Base-by-base conservation (phyloP, 2,797 vertebrate genomes). In the Dendrocincla tyrannina region DNA sequence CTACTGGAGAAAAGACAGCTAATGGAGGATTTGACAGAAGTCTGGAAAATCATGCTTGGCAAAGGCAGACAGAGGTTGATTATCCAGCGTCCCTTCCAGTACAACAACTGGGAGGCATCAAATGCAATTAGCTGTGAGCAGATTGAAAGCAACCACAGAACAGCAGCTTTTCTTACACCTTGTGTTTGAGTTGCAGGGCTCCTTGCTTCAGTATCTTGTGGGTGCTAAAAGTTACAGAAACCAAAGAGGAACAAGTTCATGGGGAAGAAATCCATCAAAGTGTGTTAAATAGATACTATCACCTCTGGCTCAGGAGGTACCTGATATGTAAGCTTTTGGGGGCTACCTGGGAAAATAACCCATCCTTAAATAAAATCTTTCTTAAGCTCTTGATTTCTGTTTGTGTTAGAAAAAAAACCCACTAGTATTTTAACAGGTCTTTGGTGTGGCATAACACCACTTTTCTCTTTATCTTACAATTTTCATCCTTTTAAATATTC, bases 1-100 rank as follows among this genome's bases (percentile, higher is more conserved):
- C 59, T 59, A 28, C 42, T 59, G 17, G 8, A 92, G 63, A 69
- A 89, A 58, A 95, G 70, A 46, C 50, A 76, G 24, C 13, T 70
- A 85, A 89, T 79, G 46, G 59, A 88, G 82, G 67, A 62, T 73
- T 91, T 92, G 59, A 76, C 39, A 85, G 66, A 92, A 77, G 55
- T 46, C 55, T 85, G 46, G 41, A 69, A 92, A 89, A 63, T 67
- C 76, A 59, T 52, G 37, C 30, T 70, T 93, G 67, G 81, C 1
- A 10, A 87, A 70, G 35, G 42, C n/a, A 75, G 82, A 91, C 75
- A 87, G 41, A 78, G 84, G 79, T 87, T 66, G 81, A 96, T 96
- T 87, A 85, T 46, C 58, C 46, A 82, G 17, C 3, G 2, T 63
- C 30, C 76, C 24, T 88, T 73, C 50, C 52, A 79, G 59, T 28